Evolutionary conservation across 2,113 vertebrate species (phyloP).

Genomic region (Pterocles burchelli): DNA sequence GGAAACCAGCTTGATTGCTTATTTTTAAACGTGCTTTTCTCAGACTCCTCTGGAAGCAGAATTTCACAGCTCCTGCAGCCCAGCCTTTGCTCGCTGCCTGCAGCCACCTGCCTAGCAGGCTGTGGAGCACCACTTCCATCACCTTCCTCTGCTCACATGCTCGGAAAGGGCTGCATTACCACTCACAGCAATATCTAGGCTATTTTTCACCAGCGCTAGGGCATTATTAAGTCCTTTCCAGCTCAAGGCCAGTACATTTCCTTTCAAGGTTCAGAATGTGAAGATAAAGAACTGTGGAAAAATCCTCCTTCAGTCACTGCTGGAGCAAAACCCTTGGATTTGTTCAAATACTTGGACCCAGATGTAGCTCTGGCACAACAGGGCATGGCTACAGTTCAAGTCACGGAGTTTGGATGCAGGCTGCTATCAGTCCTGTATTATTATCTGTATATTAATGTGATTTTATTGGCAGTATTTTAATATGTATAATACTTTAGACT

Average conservation of each 20-base stretch:
- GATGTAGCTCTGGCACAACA: background rate
- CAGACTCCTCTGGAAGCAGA: conserved; percentile 15
- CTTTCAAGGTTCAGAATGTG: background rate
- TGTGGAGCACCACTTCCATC: background rate
- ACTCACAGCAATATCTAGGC: background rate
- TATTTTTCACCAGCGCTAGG: background rate
- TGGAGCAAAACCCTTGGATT: background rate
- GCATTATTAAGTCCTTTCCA: background rate
- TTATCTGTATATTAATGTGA: background rate
- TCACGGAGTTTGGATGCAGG: background rate
- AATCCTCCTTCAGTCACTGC: background rate
- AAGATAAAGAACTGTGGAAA: background rate
- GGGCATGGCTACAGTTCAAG: background rate
- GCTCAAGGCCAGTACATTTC: background rate
- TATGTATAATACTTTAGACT: background rate
- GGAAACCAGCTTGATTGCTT: conserved; percentile 11
- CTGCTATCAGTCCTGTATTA: background rate
- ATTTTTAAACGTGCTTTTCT: conserved; percentile 45
- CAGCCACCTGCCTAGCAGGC: background rate
- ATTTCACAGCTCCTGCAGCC: background rate
- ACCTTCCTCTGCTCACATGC: background rate
- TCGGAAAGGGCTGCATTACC: background rate
- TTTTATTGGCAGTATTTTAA: background rate
- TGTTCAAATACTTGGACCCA: background rate
- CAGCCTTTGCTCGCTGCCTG: background rate